Conservation (phyloP, 2,888 invertebrate species). For the Halictus quadricinctus region DNA sequence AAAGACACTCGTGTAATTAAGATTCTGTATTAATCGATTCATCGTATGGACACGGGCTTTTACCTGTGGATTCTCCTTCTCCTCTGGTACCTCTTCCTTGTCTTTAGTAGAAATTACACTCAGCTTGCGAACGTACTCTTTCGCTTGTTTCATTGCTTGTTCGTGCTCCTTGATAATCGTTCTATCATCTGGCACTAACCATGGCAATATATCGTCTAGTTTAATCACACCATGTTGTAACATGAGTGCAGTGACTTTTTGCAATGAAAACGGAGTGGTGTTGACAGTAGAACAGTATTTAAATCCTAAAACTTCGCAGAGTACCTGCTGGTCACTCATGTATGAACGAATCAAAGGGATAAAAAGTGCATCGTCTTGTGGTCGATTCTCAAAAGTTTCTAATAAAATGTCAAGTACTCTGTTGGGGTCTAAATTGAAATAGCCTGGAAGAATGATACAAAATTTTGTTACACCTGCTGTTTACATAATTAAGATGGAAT, state of each 20-base stretch:
- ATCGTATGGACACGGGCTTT: slow-evolving; percentile 15
- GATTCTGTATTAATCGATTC: background rate
- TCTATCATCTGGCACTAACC: slow-evolving; percentile 95
- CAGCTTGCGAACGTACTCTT: slow-evolving; percentile 94
- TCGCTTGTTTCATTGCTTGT: slow-evolving; percentile 91
- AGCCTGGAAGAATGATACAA: slow-evolving; percentile 86
- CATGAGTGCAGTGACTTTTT: slow-evolving; percentile 94
- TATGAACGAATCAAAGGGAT: slow-evolving; percentile 94
- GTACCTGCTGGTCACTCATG: slow-evolving; percentile 93
- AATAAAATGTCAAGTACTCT: slow-evolving; percentile 97
- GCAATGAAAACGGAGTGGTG: slow-evolving; percentile 91
- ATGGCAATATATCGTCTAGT: slow-evolving; percentile 94
- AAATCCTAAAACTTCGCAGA: slow-evolving; percentile 97
- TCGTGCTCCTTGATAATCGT: slow-evolving; percentile 92
- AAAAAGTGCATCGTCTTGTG: slow-evolving; percentile 91
- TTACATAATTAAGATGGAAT: background rate
- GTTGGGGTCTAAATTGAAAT: slow-evolving; percentile 99
- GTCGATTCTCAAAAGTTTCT: slow-evolving; percentile 96
- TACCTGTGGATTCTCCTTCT: slow-evolving; percentile 88
- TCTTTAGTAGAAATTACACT: slow-evolving; percentile 92
- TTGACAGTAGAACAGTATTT: slow-evolving; percentile 88
- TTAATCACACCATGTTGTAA: slow-evolving; percentile 94
- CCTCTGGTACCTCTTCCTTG: slow-evolving; percentile 88
- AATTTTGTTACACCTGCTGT: background rate
- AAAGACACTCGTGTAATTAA: background rate